A percentile compares a stretch with the other conserved stretches of the same genome.
These are phyloP conservation scores for Microhierax caerulescens DNA, from an alignment of 2,797 vertebrate species.

Conservation along the genomic window DNA sequence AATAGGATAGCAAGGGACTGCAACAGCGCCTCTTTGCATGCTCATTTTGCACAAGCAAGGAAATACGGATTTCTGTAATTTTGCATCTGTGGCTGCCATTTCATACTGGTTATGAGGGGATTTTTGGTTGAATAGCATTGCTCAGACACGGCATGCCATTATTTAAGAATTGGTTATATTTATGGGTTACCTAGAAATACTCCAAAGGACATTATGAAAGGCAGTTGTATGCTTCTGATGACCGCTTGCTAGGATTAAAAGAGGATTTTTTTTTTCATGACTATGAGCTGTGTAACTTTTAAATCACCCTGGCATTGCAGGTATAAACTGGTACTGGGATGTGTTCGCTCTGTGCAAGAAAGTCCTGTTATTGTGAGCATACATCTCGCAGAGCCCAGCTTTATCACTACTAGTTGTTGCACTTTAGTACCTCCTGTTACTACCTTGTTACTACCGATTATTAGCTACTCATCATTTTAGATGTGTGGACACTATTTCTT, in stretches of 20 bases:
- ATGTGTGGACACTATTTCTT: not conserved
- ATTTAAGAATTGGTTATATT: not conserved
- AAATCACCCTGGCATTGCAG: not conserved
- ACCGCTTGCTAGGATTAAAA: not conserved
- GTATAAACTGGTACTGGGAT: not conserved
- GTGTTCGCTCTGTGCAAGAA: not conserved
- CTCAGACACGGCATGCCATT: not conserved
- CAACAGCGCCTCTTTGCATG: not conserved
- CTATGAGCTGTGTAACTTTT: not conserved
- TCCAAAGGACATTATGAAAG: not conserved
- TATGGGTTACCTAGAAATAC: not conserved
- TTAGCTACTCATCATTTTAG: not conserved
- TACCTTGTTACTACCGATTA: not conserved
- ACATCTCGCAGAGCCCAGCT: not conserved
- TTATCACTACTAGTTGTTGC: not conserved
- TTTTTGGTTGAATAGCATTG: not conserved
- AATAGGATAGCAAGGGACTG: not conserved
- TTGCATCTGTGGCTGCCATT: not conserved
- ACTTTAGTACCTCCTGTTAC: not conserved
- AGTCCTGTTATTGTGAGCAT: not conserved
- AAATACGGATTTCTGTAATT: not conserved
- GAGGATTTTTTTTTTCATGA: not conserved
- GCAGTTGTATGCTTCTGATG: not conserved
- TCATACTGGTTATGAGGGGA: not conserved
- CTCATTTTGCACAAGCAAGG: not conserved